A percentile compares a stretch with the other conserved stretches of the same genome.
phyloP scores from a whole-genome alignment of 2,113 vertebrate species.

The Strigops habroptila region DNA sequence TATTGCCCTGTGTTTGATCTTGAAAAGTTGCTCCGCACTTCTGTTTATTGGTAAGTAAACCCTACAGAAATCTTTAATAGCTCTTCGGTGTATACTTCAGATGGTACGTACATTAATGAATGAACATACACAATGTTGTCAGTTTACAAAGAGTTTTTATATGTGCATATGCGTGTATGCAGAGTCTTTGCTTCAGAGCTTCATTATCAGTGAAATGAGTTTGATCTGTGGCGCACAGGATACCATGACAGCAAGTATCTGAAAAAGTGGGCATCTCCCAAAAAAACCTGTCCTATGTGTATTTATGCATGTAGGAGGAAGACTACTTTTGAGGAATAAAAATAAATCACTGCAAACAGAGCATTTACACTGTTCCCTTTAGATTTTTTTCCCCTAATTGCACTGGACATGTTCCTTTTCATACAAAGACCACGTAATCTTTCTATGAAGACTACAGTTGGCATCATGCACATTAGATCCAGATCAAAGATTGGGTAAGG shows the following conservation, averaged over 20 bases:
- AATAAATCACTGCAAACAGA: not conserved
- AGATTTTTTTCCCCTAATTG: not conserved
- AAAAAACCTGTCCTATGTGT: not conserved
- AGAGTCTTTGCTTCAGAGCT: not conserved
- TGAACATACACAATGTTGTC: not conserved
- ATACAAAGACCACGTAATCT: not conserved
- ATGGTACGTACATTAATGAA: not conserved
- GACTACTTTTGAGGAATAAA: rapidly evolving
- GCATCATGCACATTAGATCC: not conserved
- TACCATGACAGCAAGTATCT: not conserved
- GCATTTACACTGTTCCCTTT: not conserved
- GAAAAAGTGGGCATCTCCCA: not conserved
- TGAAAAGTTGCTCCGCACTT: not conserved
- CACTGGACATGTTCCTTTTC: not conserved
- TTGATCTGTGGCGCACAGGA: not conserved
- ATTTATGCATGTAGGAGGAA: not conserved
- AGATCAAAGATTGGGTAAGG: not conserved
- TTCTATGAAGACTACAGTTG: not conserved
- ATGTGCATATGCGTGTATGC: too few relatives aligned
- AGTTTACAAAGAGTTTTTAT: not conserved
- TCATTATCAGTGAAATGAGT: not conserved
- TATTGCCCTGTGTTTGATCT: not conserved
- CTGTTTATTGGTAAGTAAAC: not conserved
- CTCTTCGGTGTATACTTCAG: not conserved
- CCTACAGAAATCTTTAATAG: not conserved